These are phyloP conservation scores for Eumeta japonica DNA, from an alignment of 1,140 invertebrate species.

Conservation along the genomic window DNA sequence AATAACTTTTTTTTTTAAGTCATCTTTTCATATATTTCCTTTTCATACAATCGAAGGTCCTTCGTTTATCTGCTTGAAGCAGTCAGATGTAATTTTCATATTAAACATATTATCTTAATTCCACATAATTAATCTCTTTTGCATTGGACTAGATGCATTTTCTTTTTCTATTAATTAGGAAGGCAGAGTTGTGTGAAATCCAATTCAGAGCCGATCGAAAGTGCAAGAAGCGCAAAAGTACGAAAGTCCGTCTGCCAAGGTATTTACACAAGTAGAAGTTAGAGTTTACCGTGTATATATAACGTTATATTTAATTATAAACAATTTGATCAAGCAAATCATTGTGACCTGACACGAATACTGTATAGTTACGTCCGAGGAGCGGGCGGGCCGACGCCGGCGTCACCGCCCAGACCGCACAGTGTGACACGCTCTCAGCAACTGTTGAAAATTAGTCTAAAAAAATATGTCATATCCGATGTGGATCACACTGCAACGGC, in stretches of 20 bases:
- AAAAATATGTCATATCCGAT: conserved; percentile 27
- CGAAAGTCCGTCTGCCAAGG: conserved; percentile 7
- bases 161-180: conserved; percentile 44
- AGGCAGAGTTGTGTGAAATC: conserved; percentile 54
- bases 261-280: conserved; percentile 18
- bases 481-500: conserved; percentile 24
- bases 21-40: conserved; percentile 17
- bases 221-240: conserved; percentile 18
- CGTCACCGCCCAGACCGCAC: too few relatives aligned
- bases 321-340: conserved; percentile 41
- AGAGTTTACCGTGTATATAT: conserved; percentile 31
- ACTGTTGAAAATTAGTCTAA: conserved; percentile 40
- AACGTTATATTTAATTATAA: conserved; percentile 29
- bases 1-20: conserved; percentile 11
- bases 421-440: conserved; percentile 23
- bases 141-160: conserved; percentile 55
- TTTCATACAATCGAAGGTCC: conserved; percentile 14
- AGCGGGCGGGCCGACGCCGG: too few relatives aligned
- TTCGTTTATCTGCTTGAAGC: conserved; percentile 22
- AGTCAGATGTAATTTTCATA: conserved; percentile 19
- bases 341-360: conserved; percentile 37
- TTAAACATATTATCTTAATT: conserved; percentile 39
- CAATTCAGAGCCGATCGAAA: conserved; percentile 30
- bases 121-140: conserved; percentile 52
- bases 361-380: conserved; percentile 24